A percentile compares a stretch with the other conserved stretches of the same genome.
Conservation (phyloP, 92 coral and sea anemone genomes). For the Chrysogorgia sp. region DNA sequence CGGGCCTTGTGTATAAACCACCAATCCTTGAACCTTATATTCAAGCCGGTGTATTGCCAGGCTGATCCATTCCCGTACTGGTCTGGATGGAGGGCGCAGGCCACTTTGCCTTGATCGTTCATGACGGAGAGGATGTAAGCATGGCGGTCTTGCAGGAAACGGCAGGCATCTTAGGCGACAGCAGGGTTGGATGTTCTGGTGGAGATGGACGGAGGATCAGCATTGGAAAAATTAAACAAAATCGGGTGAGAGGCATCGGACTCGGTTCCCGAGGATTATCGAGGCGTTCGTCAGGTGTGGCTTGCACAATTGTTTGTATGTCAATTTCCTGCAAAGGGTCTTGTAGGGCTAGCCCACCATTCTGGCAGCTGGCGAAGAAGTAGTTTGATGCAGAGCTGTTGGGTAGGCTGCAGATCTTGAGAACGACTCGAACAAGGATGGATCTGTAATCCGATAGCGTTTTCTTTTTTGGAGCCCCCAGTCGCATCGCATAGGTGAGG, state of each 20-base stretch:
- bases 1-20: conserved; percentile 59
- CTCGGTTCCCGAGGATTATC: neutral
- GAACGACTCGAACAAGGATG: conserved; percentile 14
- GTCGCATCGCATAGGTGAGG: conserved; percentile 31
- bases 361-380: conserved; percentile 21
- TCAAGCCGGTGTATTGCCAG: conserved; percentile 39
- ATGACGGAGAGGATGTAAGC: conserved; percentile 7
- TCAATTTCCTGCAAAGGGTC: conserved; percentile 38
- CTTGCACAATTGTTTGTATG: conserved; percentile 33
- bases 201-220: neutral
- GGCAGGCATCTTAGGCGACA: neutral
- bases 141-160: too few relatives aligned
- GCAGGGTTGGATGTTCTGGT: neutral
- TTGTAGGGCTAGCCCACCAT: conserved; percentile 47
- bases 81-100: conserved; percentile 20
- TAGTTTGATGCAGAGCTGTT: conserved; percentile 1
- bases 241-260: neutral
- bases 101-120: conserved; percentile 48
- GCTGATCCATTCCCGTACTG: conserved; percentile 39
- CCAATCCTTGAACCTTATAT: conserved; percentile 49
- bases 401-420: conserved; percentile 17
- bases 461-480: conserved; percentile 5
- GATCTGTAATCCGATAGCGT: neutral
- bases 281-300: conserved; percentile 19
- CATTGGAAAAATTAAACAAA: neutral